A percentile compares a stretch with the other conserved stretches of the same genome.
phyloP scores from a whole-genome alignment of 1,140 invertebrate species.

The Hyles euphorbiae region DNA sequence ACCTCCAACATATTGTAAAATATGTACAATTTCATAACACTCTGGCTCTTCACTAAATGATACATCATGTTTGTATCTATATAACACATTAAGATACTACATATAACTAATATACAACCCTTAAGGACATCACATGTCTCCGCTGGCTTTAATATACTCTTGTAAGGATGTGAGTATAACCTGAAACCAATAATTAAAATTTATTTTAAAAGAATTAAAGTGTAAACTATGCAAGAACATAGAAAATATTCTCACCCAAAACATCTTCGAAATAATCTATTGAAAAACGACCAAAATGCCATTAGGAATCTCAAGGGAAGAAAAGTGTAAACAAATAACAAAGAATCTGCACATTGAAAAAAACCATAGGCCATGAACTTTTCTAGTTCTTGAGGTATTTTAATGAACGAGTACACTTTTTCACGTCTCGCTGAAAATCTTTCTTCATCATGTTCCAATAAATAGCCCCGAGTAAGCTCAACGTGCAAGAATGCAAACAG shows the following conservation, averaged over 20 bases:
- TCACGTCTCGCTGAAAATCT: slow-evolving; percentile 94
- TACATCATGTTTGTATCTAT: slow-evolving; percentile 99
- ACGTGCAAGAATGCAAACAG: slow-evolving; percentile 86
- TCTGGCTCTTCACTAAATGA: slow-evolving; percentile 98
- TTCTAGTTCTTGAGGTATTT: slow-evolving; percentile 94
- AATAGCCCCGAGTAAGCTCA: slow-evolving; percentile 93
- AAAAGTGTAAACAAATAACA: slow-evolving; percentile 98
- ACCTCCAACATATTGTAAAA: slow-evolving; percentile 99
- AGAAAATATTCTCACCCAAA: slow-evolving; percentile 77
- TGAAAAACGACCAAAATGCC: slow-evolving; percentile 87
- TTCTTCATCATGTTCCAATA: slow-evolving; percentile 95
- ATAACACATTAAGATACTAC: slow-evolving; percentile 89
- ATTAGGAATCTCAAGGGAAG: slow-evolving; percentile 94
- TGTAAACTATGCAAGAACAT: background rate
- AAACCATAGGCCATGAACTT: slow-evolving; percentile 98
- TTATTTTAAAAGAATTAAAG: background rate
- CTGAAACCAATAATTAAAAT: slow-evolving; percentile 36
- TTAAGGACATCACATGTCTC: slow-evolving; percentile 98
- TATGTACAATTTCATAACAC: slow-evolving; percentile 99
- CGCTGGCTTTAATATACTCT: slow-evolving; percentile 85
- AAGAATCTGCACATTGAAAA: slow-evolving; percentile 98
- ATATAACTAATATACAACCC: slow-evolving; percentile 90
- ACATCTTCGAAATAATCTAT: slow-evolving; percentile 82
- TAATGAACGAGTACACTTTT: slow-evolving; percentile 98
- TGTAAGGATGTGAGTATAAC: slow-evolving; percentile 51